These are phyloP conservation scores for Sphaeramia orbicularis DNA, from an alignment of 2,797 vertebrate species.

Conservation along the genomic window DNA sequence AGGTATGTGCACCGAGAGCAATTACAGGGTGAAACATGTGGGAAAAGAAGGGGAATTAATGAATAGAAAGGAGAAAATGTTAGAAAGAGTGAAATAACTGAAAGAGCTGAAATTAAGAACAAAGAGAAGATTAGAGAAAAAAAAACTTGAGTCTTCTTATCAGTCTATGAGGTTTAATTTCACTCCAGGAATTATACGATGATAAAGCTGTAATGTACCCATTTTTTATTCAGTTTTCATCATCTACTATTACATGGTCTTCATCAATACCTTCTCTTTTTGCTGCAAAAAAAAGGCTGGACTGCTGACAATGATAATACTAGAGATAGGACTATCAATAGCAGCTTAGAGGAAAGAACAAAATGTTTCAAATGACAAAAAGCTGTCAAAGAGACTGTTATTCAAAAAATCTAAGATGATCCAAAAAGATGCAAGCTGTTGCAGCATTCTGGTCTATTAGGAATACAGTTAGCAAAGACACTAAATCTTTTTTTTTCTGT, in stretches of 20 bases:
- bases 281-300: neutral
- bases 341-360: conserved; percentile 10
- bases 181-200: conserved; percentile 31
- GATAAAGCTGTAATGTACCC: neutral
- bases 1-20: neutral
- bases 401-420: conserved; percentile 18
- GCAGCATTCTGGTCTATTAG: conserved; percentile 1
- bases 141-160: conserved; percentile 25
- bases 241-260: neutral
- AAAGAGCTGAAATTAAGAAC: conserved; percentile 50
- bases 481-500: neutral
- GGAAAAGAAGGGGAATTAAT: conserved; percentile 34
- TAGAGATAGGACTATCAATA: conserved; percentile 3
- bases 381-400: conserved; percentile 21
- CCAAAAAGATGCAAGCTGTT: conserved; percentile 28
- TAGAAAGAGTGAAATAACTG: conserved; percentile 28
- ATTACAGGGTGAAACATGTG: conserved; percentile 22
- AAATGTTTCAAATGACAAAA: conserved; percentile 21
- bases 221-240: neutral
- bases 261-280: neutral
- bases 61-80: conserved; percentile 19
- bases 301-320: neutral
- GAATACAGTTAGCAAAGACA: neutral
- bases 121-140: conserved; percentile 51
- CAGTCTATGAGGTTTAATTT: conserved; percentile 28